Conservation (phyloP, 2,113 vertebrate genomes). For the Eudyptes chrysolophus region DNA sequence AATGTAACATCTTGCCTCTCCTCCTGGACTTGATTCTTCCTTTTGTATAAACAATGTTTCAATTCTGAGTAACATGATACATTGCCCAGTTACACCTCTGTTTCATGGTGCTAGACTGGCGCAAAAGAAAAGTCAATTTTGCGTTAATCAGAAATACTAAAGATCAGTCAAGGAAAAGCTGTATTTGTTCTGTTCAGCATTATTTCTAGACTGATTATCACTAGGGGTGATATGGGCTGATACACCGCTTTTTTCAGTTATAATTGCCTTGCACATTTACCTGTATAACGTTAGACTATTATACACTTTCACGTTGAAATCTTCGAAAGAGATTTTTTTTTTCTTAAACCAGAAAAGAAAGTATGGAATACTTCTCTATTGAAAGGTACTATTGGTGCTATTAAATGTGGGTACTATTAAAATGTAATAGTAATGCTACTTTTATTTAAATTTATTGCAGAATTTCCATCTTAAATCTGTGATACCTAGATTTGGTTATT, state of each 20-base stretch:
- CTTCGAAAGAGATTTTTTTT: background rate
- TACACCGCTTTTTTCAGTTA: background rate
- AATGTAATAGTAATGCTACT: background rate
- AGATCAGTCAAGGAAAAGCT: background rate
- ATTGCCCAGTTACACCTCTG: background rate
- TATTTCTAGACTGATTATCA: background rate
- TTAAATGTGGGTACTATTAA: background rate
- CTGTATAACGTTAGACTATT: background rate
- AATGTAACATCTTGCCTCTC: background rate
- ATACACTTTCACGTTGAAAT: background rate
- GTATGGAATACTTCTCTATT: background rate
- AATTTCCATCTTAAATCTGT: background rate
- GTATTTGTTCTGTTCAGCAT: background rate
- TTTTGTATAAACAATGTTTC: background rate
- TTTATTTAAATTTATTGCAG: background rate
- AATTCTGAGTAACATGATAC: background rate
- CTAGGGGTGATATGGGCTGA: background rate
- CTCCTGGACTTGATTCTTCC: background rate
- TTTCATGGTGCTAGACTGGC: background rate
- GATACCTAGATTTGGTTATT: background rate
- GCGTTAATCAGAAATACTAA: background rate
- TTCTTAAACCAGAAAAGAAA: background rate
- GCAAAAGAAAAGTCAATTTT: background rate
- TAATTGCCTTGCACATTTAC: background rate
- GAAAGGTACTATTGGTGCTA: background rate